Base-by-base conservation (phyloP, 2,797 vertebrate species). In the Acrossocheilus fasciatus region DNA sequence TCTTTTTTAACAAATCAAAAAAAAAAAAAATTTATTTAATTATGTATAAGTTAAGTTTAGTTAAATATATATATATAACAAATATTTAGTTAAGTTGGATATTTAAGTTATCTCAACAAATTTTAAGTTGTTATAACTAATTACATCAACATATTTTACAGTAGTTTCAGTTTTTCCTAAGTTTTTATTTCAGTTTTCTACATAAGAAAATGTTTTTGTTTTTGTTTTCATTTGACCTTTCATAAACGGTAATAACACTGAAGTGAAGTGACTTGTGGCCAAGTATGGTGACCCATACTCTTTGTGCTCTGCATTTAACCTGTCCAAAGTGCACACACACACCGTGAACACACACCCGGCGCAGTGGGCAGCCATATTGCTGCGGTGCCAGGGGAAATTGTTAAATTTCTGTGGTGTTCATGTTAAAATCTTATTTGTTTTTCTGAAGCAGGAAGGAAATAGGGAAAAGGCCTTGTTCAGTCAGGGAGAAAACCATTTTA, bases 121-220 rank as follows among this genome's bases (percentile, higher is more conserved):
- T 50, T 50, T 50, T 50, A 2, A 11, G 10, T 45, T 45, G 43
- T 52, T 52, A 17, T 52, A 17, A 17, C 14, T 52, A 18, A 18
- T 23, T 57, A 20, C 54, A 57, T 20, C 54, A 57, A 57, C 20
- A 54, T 7, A 9, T 23, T 59, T n/a, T n/a, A 10, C 54, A 10
- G 54, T 3, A 17, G 64, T 66, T 66, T 73, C 23, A n/a, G 11
- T 26, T 9, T 47, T 47, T 47, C 45, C 45, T 14, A 74, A 34
- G 26, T 76, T 36, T 54, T 76, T 34, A 76, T 18, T 75, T 76
- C 18, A 14, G 50, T 54, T 77, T 77, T 54, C 26, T 20, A 36
- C 57, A n/a, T 54, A 54, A 3, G 18, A 17, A 74, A 17, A 50
- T 7, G 26, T 34, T 30, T 74, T 50, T 6, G 72, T 30, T 30